Evolutionary conservation across 1,140 invertebrate species (phyloP).

Genomic region (Ectropis grisescens): DNA sequence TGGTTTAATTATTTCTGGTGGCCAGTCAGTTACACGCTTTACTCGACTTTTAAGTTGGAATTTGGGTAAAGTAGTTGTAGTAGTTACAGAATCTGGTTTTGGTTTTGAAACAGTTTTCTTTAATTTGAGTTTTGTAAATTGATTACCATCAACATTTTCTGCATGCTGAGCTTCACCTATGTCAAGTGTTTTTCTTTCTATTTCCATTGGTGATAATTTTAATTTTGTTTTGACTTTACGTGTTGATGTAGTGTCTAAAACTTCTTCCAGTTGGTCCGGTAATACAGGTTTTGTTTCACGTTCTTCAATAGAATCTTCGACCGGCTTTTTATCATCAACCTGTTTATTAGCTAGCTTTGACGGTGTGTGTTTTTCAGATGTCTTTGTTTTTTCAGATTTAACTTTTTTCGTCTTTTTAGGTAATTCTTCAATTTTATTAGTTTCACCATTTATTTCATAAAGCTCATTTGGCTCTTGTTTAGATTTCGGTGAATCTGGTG

Average conservation of each 20-base stretch:
- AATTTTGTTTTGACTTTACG: constrained; percentile 6
- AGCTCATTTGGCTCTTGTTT: constrained; percentile 14
- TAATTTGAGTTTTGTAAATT: constrained; percentile 75
- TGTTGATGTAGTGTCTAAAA: too few relatives aligned
- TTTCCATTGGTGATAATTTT: constrained; percentile 47
- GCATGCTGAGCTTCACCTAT: constrained; percentile 39
- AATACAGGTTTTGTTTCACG: too few relatives aligned
- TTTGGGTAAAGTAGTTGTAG: constrained; percentile 72
- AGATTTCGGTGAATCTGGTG: too few relatives aligned
- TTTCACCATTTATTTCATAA: constrained; percentile 24
- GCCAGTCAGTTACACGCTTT: constrained; percentile 72
- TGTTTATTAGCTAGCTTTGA: too few relatives aligned
- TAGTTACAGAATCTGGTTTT: constrained; percentile 57
- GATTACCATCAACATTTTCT: constrained; percentile 58
- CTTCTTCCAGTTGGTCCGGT: too few relatives aligned
- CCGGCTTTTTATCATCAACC: too few relatives aligned
- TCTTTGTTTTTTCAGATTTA: too few relatives aligned
- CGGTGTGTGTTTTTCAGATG: too few relatives aligned
- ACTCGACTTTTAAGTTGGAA: constrained; percentile 77
- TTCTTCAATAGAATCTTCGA: too few relatives aligned
- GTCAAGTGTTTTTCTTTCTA: constrained; percentile 50
- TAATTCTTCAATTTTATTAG: constrained; percentile 2
- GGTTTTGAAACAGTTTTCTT: constrained; percentile 72
- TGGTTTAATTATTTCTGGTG: constrained; percentile 69
- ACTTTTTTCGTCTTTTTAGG: constrained; percentile 4